Conservation (phyloP, 92 coral and sea anemone genomes). For the Palythoa grandiflora region DNA sequence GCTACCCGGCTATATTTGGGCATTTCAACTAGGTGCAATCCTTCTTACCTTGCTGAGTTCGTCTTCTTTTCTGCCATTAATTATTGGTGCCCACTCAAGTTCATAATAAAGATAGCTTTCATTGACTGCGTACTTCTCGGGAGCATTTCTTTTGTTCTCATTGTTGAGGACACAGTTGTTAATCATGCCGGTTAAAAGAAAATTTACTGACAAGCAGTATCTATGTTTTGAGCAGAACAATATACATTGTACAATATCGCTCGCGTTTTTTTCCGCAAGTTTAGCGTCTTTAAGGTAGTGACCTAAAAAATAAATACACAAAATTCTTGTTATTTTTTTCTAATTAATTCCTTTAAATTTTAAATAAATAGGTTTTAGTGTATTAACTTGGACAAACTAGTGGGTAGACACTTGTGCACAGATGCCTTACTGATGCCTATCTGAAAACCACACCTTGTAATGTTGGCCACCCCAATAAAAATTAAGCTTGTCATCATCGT, state of each 20-base stretch:
- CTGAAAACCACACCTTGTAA: no score
- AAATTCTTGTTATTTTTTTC: no score
- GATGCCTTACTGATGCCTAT: no score
- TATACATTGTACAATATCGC: conserved; percentile 3
- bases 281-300: not conserved
- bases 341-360: no score
- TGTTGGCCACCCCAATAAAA: no score
- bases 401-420: no score
- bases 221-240: not conserved
- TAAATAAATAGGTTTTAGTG: no score
- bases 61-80: not conserved
- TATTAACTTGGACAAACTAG: no score
- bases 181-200: not conserved
- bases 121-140: not conserved
- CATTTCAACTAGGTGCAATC: no score
- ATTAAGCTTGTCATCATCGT: no score
- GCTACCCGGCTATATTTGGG: no score
- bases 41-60: not conserved
- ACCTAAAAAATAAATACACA: not conserved
- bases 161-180: conserved; percentile 12
- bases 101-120: not conserved
- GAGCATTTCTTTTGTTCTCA: not conserved
- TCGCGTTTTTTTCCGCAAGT: not conserved
- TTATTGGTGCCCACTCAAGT: not conserved
- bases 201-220: not conserved